Base-by-base conservation (phyloP, 2,888 invertebrate genomes). In the Cerceris rybyensis region DNA sequence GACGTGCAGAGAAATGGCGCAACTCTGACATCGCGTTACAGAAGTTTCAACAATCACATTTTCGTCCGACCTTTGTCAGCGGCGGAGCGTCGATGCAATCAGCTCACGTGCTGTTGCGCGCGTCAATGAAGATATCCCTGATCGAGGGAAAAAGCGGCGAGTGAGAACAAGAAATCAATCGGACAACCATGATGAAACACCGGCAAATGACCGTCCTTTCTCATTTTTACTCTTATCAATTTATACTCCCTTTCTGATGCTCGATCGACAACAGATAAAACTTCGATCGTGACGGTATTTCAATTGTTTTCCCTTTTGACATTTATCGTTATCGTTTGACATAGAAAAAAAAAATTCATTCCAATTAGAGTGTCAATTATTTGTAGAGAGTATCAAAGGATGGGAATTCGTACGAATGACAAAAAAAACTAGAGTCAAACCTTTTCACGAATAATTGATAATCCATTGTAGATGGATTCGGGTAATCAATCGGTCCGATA, bases 31-130 rank as follows among this genome's bases (percentile, higher is more conserved):
- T 88, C 82, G 81, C 85, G 85, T 88, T 87, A 88, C 83, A 78
- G 82, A 84, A 82, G 80, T 86, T 86, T 84, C 87, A 83, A 85
- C 87, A 87, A 86, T 86, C 85, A 81, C 86, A 85, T 84, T 89
- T 88, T 86, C 86, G 55, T 70, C 71, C 75, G 64, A 52, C 39
- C 68, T 11, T 46, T 78, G 78, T 66, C 79, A 84, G 79, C 72
- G 83, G 81, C 80, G 63, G 69, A 28, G 28, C 69, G 68, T 69
- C 75, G 67, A 80, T 74, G 75, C 80, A 61, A 80, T 83, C 74
- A 65, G 49, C 75, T 70, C 49, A 9, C 58, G 42, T 17, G 28
- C 49, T 39, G 55, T 64, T 75, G 49, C 78, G 14, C 78, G 14
- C 13, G 70, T 68, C 43, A 43, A 14, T 50, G 41, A 80, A 80